Evolutionary conservation across 2,888 invertebrate species (phyloP), one percentile per base, ranked within the genome.

Genomic region (Drosophila ustulata): DNA sequence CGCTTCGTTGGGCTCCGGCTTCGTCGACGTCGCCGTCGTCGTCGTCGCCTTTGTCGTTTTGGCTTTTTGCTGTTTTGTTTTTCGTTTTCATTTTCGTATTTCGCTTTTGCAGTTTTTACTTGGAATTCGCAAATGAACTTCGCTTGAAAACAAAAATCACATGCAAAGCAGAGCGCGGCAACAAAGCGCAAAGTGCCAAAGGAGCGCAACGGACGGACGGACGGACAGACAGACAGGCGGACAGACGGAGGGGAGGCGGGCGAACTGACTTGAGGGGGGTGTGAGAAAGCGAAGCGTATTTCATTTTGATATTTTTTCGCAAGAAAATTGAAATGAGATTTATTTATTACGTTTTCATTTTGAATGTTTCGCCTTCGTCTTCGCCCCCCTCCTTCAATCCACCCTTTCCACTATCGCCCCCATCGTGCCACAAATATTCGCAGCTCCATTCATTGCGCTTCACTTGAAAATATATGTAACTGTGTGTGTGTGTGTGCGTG

Each of bases 71-170:
- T 49, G 30, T 59, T 52, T 65, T 51, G 34, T 65, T 76, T 69
- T 66, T 59, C 56, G 43, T 55, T 51, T 62, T 68, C 63, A 45
- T 67, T 49, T 71, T 56, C 52, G 52, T 62, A 28, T 11, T 59
- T 72, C 66, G 59, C 58, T 71, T 75, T 75, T 86, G 75, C 75
- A 83, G 71, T 89, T 89, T 89, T 89, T 86, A 88, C 85, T 89
- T 66, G 89, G 85, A 86, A 86, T 89, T 86, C 71, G 80, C 83
- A 86, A 86, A 89, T 85, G 89, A 86, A 86, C 83, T 89, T 88
- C 85, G 89, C 83, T 88, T 78, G 89, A 89, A 86, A 89, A 86
- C 67, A 81, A 87, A 37, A 88, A 88, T 88, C 83, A 88, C 86
- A 85, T 86, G 84, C 84, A 88, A 85, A 86, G 78, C 78, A 67